A percentile compares a stretch with the other conserved stretches of the same genome.
phyloP scores from a whole-genome alignment of 2,113 vertebrate genomes.

The Mormoops blainvillei region DNA sequence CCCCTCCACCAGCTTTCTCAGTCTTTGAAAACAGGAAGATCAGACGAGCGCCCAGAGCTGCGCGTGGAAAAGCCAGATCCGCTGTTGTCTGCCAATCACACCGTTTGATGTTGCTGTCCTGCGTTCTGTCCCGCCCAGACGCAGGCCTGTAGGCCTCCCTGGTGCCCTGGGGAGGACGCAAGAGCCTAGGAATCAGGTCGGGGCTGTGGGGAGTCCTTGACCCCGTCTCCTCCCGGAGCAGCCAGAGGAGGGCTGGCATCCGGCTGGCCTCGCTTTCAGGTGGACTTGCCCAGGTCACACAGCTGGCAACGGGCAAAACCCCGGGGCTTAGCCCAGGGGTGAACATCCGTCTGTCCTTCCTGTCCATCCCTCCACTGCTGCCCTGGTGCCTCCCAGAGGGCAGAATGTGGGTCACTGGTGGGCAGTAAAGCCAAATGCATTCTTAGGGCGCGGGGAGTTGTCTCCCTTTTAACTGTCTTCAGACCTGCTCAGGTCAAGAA shows the following conservation, averaged over 20 bases:
- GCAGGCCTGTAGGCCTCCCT: neutral
- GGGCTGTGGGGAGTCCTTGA: too few relatives aligned
- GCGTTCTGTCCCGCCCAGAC: neutral
- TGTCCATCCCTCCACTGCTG: rapidly evolving
- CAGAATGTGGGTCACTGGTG: rapidly evolving
- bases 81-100: rapidly evolving
- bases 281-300: neutral
- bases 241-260: neutral
- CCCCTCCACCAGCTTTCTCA: neutral
- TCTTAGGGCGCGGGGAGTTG: neutral
- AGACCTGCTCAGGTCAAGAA: neutral
- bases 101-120: neutral
- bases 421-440: rapidly evolving
- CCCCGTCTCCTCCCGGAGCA: too few relatives aligned
- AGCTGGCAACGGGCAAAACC: neutral
- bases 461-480: neutral
- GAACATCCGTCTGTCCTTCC: neutral
- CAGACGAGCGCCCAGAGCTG: neutral
- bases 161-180: neutral
- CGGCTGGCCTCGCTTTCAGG: neutral
- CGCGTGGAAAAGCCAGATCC: neutral
- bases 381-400: neutral
- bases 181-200: neutral
- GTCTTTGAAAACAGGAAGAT: neutral
- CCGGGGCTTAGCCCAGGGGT: neutral